Evolutionary conservation across 2,888 invertebrate species (phyloP), one percentile per base, ranked within the genome.

Genomic region (Eurois occulta): DNA sequence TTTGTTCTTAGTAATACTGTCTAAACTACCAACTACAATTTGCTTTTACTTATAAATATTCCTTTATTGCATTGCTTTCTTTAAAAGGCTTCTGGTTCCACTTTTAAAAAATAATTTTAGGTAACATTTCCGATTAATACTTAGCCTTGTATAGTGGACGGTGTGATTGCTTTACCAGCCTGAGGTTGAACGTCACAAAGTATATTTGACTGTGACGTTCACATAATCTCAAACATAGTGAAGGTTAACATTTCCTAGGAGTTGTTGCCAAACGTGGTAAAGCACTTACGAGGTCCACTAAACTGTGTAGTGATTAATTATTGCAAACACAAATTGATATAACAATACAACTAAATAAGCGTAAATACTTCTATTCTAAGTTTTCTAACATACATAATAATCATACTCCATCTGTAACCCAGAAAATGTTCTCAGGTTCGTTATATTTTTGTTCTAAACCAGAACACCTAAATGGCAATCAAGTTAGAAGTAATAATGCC

Each of bases 1-100:
- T 83, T 80, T 77, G 83, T 71, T 80, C 66, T 35, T 21, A 60
- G 13, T 77, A 83, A 83, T 83, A 83, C 77, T 80, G 80, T 71
- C 60, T 52, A 77, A 8, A 60, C 58, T 46, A 60, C 18, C 3
- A 60, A 72, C 69, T 72, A 80, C 3, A 58, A 28, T 32, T 41
- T 68, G 16, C 0, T 24, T n/a, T 52, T n/a, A 58, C 35, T 38
- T 38, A 81, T 60, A 48, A 64, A 64, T 64, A 73, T 52, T 0
- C 62, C 18, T 58, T 46, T 64, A 43, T 58, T 72, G 10, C 10
- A 32, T 46, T 68, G 48, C 18, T 52, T 46, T 43, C 6, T 58
- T 72, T n/a, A n/a, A 43, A 60, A 13, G 16, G n/a, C n/a, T 43
- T 7, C 3, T 24, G n/a, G 3, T 8, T 7, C 1, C 13, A 74